Percentiles rank a stretch among this genome's conserved stretches.
phyloP scores from a whole-genome alignment of 1,140 invertebrate species.

The Lordiphosa clarofinis region DNA sequence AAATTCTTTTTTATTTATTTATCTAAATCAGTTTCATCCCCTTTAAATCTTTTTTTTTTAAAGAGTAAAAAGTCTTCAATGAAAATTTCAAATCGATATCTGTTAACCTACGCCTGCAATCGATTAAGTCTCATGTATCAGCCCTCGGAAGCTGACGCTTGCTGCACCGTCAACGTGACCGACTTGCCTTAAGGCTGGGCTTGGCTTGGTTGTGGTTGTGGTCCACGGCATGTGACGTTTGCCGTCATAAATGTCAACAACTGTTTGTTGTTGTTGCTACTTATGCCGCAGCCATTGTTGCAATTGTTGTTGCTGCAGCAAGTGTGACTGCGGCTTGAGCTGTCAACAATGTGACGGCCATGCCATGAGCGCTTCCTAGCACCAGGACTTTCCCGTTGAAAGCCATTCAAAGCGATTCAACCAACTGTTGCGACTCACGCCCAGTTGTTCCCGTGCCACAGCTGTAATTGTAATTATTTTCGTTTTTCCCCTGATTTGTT shows the following conservation, averaged over 20 bases:
- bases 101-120: too few relatives aligned
- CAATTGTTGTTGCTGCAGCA: constrained; percentile 26
- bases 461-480: constrained; percentile 48
- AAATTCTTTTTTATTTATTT: too few relatives aligned
- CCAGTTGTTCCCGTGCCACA: constrained; percentile 33
- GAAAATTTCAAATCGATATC: too few relatives aligned
- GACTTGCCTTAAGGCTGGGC: constrained; percentile 37
- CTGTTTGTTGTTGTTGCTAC: constrained; percentile 37
- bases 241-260: constrained; percentile 73
- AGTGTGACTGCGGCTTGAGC: constrained; percentile 62
- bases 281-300: constrained; percentile 24
- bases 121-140: too few relatives aligned
- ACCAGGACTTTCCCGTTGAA: constrained; percentile 50
- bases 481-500: constrained; percentile 44
- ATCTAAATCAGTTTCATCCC: too few relatives aligned
- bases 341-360: constrained; percentile 68
- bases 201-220: constrained; percentile 14
- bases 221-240: constrained; percentile 61
- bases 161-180: constrained; percentile 5
- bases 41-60: too few relatives aligned
- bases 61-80: too few relatives aligned
- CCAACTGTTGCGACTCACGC: constrained; percentile 29
- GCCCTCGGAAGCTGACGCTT: constrained; percentile 7
- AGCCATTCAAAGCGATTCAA: constrained; percentile 60
- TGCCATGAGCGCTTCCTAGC: constrained; percentile 48